Evolutionary conservation across 2,113 vertebrate genomes (phyloP), one percentile per base, ranked within the genome.

Genomic region (Hypocryptadius cinnamomeus): DNA sequence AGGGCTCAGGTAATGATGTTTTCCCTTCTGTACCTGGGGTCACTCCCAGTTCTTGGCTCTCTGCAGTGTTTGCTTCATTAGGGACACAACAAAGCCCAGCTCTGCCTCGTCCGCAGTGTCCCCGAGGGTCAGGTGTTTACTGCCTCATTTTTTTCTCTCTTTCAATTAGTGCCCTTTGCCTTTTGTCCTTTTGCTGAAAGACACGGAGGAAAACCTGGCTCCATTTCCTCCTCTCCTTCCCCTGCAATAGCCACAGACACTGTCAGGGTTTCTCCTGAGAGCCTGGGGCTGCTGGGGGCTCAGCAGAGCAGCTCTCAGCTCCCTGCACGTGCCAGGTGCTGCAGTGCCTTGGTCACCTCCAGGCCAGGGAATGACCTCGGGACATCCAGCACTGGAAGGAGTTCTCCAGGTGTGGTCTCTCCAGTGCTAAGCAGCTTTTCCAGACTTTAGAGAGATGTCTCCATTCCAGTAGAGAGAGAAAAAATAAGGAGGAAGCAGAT

Each of bases 281-380:
- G 53, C 19, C 39, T 5, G 57, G 24, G 53, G 13, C 28, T 76
- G 56, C 71, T 83, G 31, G 20, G 30, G 50, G 64, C 45, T 64
- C 11, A 25, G 23, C 85, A 33, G 53, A 20, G 44, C 53, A 50
- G 54, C 28, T 57, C 42, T 20, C 18, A 44, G 44, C 53, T 77
- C 25, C 0, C 45, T 16, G 79, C 45, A 5, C 0, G 0, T 12
- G n/a, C 4, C 60, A 13, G 39, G 12, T 30, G 59, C 65, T 90
- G 69, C 64, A n/a, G 2, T 25, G 42, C 44, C 48, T 40, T 48
- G 0, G 3, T 30, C 37, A 25, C 35, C n/a, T 23, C n/a, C 1
- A 1, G 44, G 24, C 37, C 53, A 33, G 53, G 53, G 5, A 33
- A 13, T 27, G 66, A 24, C 76, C 18, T 2, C 7, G 28, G 24